phyloP scores from a whole-genome alignment of 2,888 invertebrate genomes.

The Leucania comma region DNA sequence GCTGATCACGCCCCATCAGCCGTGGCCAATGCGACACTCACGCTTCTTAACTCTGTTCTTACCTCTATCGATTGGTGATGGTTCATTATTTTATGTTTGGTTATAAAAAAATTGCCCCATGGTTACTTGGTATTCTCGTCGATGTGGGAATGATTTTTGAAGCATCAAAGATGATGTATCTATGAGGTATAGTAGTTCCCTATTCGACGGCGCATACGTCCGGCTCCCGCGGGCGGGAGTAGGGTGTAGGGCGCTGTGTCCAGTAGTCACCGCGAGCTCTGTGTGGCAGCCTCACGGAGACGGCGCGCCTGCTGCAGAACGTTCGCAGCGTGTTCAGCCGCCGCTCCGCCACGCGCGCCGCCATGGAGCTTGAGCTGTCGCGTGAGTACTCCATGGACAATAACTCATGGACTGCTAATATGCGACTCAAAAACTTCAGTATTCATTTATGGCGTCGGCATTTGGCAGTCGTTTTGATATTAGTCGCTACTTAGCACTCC shows the following conservation, averaged over 20 bases:
- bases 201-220: slow-evolving; percentile 40
- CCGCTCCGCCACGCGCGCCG: slow-evolving; percentile 94
- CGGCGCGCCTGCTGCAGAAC: slow-evolving; percentile 98
- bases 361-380: slow-evolving; percentile 97
- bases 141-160: slow-evolving; percentile 45
- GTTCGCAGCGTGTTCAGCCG: slow-evolving; percentile 97
- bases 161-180: slow-evolving; percentile 13
- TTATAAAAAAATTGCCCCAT: slow-evolving; percentile 29
- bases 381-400: slow-evolving; percentile 93
- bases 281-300: slow-evolving; percentile 97
- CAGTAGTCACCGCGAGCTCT: slow-evolving; percentile 78
- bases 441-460: neutral
- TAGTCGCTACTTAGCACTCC: slow-evolving; percentile 37
- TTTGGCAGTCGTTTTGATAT: neutral
- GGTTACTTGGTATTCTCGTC: slow-evolving; percentile 43
- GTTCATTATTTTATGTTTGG: slow-evolving; percentile 50
- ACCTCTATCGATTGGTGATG: slow-evolving; percentile 52
- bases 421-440: neutral
- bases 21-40: slow-evolving; percentile 72
- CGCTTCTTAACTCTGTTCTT: slow-evolving; percentile 54
- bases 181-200: slow-evolving; percentile 48
- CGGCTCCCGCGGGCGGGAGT: slow-evolving; percentile 40
- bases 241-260: slow-evolving; percentile 75
- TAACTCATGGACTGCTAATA: slow-evolving; percentile 39
- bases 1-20: slow-evolving; percentile 34